Conservation (phyloP, 1,140 invertebrate species). For the Brachionus manjavacas region DNA sequence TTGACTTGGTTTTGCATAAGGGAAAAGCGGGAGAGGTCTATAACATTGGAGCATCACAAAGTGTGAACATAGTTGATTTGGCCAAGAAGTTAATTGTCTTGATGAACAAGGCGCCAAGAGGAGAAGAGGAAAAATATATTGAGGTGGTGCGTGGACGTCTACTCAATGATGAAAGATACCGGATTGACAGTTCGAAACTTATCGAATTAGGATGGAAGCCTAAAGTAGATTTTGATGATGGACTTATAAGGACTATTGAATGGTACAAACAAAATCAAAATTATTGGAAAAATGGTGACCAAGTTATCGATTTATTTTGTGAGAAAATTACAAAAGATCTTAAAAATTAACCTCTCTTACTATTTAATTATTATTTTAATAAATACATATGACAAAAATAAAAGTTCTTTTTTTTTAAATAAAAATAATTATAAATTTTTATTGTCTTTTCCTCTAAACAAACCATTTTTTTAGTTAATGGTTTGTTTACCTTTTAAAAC, state of each 20-base stretch:
- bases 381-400: too few relatives aligned
- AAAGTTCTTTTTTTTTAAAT: too few relatives aligned
- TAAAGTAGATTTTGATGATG: slow-evolving; percentile 51
- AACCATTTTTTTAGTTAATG: too few relatives aligned
- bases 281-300: slow-evolving; percentile 14
- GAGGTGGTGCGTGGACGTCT: slow-evolving; percentile 50
- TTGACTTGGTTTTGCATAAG: slow-evolving; percentile 50
- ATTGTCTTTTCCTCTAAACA: too few relatives aligned
- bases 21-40: slow-evolving; percentile 52
- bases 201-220: slow-evolving; percentile 51
- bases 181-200: slow-evolving; percentile 52
- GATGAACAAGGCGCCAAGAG: slow-evolving; percentile 45
- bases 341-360: neutral
- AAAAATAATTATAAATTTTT: too few relatives aligned
- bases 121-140: slow-evolving; percentile 40
- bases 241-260: slow-evolving; percentile 46
- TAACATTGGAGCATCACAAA: slow-evolving; percentile 53
- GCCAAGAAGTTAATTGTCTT: slow-evolving; percentile 44
- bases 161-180: slow-evolving; percentile 53
- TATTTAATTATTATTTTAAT: too few relatives aligned
- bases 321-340: neutral
- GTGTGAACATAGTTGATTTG: slow-evolving; percentile 46
- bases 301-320: slow-evolving; percentile 2
- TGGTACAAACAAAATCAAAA: slow-evolving; percentile 27
- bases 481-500: too few relatives aligned